phyloP scores from a whole-genome alignment of 2,888 invertebrate species.

The Cacoxenus indagator region DNA sequence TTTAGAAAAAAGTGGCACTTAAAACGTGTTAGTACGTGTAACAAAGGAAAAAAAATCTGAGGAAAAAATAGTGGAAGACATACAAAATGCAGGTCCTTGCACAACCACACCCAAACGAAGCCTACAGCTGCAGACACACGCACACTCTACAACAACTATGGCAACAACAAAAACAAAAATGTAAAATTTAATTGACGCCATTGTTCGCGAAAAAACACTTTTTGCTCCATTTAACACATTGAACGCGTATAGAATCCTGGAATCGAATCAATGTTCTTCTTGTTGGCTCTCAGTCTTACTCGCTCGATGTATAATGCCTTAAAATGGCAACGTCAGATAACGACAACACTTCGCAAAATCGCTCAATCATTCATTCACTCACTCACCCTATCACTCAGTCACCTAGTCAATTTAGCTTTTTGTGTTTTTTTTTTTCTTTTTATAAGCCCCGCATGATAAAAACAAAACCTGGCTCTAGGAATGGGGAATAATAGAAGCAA shows the following conservation, averaged over 20 bases:
- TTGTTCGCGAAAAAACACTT: constrained; percentile 58
- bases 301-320: not conserved
- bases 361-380: constrained; percentile 34
- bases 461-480: not conserved
- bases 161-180: constrained; percentile 46
- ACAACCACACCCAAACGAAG: not conserved
- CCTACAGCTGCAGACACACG: not conserved
- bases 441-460: not conserved
- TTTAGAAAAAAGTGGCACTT: constrained; percentile 12
- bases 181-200: constrained; percentile 64
- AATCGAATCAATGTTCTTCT: not conserved
- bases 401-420: constrained; percentile 47
- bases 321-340: constrained; percentile 44
- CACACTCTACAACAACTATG: constrained; percentile 19
- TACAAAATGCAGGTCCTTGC: not conserved
- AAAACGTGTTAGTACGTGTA: constrained; percentile 2
- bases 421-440: not conserved
- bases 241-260: constrained; percentile 42
- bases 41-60: constrained; percentile 36
- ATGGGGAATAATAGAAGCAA: not conserved
- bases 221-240: constrained; percentile 62
- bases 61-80: not conserved
- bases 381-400: constrained; percentile 58
- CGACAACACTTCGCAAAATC: constrained; percentile 23
- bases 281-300: not conserved